These are phyloP conservation scores for Naja naja DNA, from an alignment of 2,113 vertebrate genomes.

Conservation along the genomic window DNA sequence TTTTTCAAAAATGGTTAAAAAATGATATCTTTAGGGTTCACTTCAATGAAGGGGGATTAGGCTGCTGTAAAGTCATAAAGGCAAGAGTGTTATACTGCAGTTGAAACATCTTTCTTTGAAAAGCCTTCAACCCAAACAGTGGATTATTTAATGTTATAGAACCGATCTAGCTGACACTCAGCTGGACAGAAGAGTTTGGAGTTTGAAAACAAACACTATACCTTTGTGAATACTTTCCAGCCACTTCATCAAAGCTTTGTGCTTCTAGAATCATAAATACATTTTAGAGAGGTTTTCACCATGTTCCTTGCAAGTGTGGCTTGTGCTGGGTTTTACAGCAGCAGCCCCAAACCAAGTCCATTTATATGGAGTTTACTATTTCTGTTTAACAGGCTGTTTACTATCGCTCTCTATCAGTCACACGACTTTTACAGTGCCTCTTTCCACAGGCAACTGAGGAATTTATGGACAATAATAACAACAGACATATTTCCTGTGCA, in stretches of 20 bases:
- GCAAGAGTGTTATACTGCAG: background rate
- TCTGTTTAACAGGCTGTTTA: slow-evolving; percentile 52
- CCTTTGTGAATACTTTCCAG: background rate
- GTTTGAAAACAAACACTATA: background rate
- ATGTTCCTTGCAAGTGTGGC: slow-evolving; percentile 29
- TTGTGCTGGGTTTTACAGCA: slow-evolving; percentile 38
- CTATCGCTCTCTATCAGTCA: slow-evolving; percentile 29
- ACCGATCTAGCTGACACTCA: background rate
- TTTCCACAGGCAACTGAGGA: slow-evolving; percentile 50
- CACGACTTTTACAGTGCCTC: slow-evolving; percentile 25
- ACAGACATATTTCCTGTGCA: slow-evolving; percentile 29
- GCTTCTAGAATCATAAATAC: background rate
- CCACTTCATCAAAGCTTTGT: background rate
- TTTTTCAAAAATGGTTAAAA: background rate
- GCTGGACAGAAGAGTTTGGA: background rate
- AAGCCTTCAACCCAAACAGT: background rate
- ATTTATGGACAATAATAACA: slow-evolving; percentile 53
- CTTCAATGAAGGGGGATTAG: background rate
- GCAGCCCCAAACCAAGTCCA: slow-evolving; percentile 33
- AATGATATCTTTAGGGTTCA: background rate
- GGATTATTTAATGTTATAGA: background rate
- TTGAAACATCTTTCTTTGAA: background rate
- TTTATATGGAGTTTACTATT: slow-evolving; percentile 49
- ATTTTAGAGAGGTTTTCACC: background rate
- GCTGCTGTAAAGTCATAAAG: background rate